phyloP scores from a whole-genome alignment of 2,888 invertebrate genomes.

The Acanthosepion lycidas region DNA sequence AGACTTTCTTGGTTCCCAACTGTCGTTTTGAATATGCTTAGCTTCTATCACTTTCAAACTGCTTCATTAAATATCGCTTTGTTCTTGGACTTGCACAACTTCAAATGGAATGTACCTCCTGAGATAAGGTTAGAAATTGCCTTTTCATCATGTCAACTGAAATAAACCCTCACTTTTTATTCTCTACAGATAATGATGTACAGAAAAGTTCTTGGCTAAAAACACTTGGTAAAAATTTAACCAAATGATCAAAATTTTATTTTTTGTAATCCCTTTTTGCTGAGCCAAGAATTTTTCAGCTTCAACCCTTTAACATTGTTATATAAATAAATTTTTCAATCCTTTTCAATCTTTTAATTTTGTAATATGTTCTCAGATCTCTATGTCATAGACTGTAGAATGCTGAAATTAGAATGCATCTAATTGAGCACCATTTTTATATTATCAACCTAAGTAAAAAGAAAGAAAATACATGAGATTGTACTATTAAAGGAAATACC shows the following conservation, averaged over 20 bases:
- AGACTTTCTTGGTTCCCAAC: background rate
- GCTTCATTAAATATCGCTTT: background rate
- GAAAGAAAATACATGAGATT: no score
- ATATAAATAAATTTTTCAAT: background rate
- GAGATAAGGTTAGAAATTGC: background rate
- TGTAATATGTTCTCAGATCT: background rate
- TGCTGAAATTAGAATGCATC: no score
- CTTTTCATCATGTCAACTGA: background rate
- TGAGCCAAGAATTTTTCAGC: no score
- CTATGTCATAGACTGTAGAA: background rate
- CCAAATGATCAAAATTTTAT: no score
- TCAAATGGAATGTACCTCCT: background rate
- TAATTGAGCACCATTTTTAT: no score
- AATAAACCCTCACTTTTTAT: background rate
- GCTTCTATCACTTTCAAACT: background rate
- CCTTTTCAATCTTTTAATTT: background rate
- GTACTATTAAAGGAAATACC: no score
- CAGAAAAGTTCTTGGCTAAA: no score
- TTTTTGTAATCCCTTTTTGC: no score
- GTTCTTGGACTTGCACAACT: background rate
- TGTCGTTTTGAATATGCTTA: background rate
- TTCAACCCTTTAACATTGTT: background rate
- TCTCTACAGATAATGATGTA: background rate
- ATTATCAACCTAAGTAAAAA: no score
- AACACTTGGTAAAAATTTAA: no score